phyloP scores from a whole-genome alignment of 2,888 invertebrate species.

The Clostera curtula region DNA sequence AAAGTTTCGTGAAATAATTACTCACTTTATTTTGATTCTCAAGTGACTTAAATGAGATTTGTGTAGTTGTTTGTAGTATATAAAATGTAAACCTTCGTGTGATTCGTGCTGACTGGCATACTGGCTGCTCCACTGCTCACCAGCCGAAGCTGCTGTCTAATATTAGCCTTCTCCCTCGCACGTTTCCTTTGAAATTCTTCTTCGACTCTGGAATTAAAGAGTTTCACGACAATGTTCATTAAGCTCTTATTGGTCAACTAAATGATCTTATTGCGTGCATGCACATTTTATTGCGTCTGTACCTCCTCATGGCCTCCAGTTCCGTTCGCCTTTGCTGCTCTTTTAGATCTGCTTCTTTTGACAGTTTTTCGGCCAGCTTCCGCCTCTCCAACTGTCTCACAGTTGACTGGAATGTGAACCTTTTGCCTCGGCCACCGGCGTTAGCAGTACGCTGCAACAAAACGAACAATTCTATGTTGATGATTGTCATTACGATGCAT shows the following conservation, averaged over 20 bases:
- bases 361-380: constrained; percentile 82
- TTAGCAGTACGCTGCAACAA: constrained; percentile 44
- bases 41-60: no score
- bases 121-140: constrained; percentile 80
- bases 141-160: constrained; percentile 83
- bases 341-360: constrained; percentile 84
- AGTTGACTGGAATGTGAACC: constrained; percentile 90
- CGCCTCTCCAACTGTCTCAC: constrained; percentile 86
- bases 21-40: no score
- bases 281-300: constrained; percentile 1
- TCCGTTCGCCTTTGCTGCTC: constrained; percentile 84
- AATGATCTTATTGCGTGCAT: no score
- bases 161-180: constrained; percentile 83
- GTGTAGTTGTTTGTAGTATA: no score
- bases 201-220: constrained; percentile 75
- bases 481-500: no score
- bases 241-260: no score
- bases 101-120: constrained; percentile 62
- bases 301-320: constrained; percentile 86
- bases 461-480: no score
- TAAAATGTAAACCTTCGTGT: constrained; percentile 54
- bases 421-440: constrained; percentile 61
- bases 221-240: neutral
- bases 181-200: constrained; percentile 91
- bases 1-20: no score